These are phyloP conservation scores for Clarias batrachus DNA, from an alignment of 2,113 vertebrate species.

Conservation along the genomic window DNA sequence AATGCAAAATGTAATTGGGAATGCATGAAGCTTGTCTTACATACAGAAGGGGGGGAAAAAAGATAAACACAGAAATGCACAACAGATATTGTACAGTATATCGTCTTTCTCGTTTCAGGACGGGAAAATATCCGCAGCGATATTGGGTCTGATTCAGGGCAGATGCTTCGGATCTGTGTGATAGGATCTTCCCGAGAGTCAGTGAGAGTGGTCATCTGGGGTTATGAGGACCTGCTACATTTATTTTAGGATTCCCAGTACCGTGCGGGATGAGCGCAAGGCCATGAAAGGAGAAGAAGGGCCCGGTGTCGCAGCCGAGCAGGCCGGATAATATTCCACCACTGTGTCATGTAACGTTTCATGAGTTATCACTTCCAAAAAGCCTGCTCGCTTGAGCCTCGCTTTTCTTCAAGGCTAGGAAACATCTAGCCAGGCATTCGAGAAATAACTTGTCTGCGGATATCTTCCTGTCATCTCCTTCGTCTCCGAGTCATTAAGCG, in stretches of 20 bases:
- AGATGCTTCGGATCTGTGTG: slow-evolving; percentile 23
- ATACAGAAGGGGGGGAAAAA: slow-evolving; percentile 15
- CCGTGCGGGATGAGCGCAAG: slow-evolving; percentile 68
- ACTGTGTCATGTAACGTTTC: slow-evolving; percentile 76
- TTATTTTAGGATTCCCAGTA: slow-evolving; percentile 79
- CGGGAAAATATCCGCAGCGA: slow-evolving; percentile 11
- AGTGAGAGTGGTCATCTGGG: slow-evolving; percentile 69
- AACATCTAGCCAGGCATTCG: slow-evolving; percentile 54
- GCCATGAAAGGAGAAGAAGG: slow-evolving; percentile 78
- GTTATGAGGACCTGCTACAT: slow-evolving; percentile 73
- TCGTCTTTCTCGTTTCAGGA: slow-evolving; percentile 25
- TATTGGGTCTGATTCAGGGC: slow-evolving; percentile 11
- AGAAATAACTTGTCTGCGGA: slow-evolving; percentile 45
- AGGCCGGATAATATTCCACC: slow-evolving; percentile 74
- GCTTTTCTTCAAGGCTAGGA: slow-evolving; percentile 60
- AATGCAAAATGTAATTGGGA: slow-evolving; percentile 70
- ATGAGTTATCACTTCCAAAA: slow-evolving; percentile 74
- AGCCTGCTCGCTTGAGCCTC: slow-evolving; percentile 62
- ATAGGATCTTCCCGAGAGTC: slow-evolving; percentile 27
- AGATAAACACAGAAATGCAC: slow-evolving; percentile 34
- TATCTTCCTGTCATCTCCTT: slow-evolving; percentile 45
- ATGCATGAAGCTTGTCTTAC: slow-evolving; percentile 53
- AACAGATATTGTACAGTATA: neutral
- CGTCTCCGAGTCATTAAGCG: slow-evolving; percentile 58
- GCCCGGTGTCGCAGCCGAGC: slow-evolving; percentile 65